Conservation (phyloP, 2,797 vertebrate species). For the Gymnocypris eckloni region DNA sequence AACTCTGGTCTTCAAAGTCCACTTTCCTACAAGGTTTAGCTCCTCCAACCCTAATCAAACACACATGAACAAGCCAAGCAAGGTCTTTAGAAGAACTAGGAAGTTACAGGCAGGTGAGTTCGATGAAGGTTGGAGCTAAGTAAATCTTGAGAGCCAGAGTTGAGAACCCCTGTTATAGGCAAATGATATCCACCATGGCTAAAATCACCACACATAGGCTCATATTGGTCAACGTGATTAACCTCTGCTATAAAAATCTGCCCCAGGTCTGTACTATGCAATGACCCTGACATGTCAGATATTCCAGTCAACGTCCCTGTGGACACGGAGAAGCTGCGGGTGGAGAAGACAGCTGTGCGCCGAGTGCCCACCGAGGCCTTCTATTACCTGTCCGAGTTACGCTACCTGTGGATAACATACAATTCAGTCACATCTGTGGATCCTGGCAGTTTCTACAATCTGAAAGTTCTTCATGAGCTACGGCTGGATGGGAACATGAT, state of each 20-base stretch:
- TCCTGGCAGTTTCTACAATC: slow-evolving; percentile 91
- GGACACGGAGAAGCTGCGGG: slow-evolving; percentile 90
- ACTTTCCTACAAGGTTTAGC: neutral
- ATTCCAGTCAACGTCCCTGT: slow-evolving; percentile 90
- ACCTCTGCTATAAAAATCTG: slow-evolving; percentile 14
- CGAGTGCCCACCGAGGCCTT: slow-evolving; percentile 90
- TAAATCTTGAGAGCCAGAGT: neutral
- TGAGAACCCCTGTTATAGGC: neutral
- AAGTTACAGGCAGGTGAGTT: neutral
- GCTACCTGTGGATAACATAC: slow-evolving; percentile 94
- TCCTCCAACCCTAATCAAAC: neutral
- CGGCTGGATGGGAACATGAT: slow-evolving; percentile 93
- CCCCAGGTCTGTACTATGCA: slow-evolving; percentile 89
- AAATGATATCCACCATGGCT: neutral
- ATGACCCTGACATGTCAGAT: slow-evolving; percentile 94
- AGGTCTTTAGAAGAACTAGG: neutral
- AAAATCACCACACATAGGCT: neutral
- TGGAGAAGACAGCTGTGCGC: slow-evolving; percentile 91
- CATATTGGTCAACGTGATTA: neutral
- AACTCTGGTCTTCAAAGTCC: neutral
- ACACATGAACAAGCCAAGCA: neutral
- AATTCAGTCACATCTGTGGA: slow-evolving; percentile 88
- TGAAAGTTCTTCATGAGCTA: slow-evolving; percentile 91
- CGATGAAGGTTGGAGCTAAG: neutral
- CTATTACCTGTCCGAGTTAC: slow-evolving; percentile 92